These are phyloP conservation scores for Cephalopachus bancanus DNA, from an alignment of 2,797 vertebrate genomes.

Conservation along the genomic window DNA sequence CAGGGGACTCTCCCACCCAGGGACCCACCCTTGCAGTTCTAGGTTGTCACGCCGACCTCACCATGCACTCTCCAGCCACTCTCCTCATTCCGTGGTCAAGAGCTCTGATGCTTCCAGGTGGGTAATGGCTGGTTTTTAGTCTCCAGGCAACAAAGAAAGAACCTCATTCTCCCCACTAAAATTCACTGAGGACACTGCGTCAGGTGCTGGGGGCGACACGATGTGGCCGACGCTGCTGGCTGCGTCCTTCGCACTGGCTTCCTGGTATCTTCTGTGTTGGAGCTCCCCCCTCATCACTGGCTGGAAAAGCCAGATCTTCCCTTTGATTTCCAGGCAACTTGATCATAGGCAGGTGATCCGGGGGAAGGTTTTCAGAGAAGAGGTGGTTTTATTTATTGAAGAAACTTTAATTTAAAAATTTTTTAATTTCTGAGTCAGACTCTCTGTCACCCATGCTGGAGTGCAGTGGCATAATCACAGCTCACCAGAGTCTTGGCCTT, in stretches of 20 bases:
- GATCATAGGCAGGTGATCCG: not conserved
- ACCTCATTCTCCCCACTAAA: not conserved
- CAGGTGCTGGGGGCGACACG: rapidly evolving
- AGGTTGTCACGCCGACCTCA: not conserved
- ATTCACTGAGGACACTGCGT: not conserved
- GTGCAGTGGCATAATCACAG: no score
- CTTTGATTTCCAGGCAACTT: not conserved
- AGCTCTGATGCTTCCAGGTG: not conserved
- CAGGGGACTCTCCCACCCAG: not conserved
- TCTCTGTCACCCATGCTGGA: no score
- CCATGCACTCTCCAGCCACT: not conserved
- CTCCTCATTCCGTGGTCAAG: not conserved
- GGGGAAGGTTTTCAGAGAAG: not conserved
- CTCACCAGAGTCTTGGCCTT: no score
- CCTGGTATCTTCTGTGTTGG: not conserved
- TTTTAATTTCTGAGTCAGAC: no score
- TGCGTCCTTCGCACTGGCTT: no score
- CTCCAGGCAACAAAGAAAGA: not conserved
- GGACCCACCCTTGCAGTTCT: not conserved
- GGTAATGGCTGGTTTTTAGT: not conserved
- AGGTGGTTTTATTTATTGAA: not conserved
- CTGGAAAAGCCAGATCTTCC: not conserved
- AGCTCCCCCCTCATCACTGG: not conserved
- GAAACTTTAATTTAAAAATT: no score
- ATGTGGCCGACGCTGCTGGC: rapidly evolving